phyloP scores from a whole-genome alignment of 2,113 vertebrate genomes.

The Murina feae region DNA sequence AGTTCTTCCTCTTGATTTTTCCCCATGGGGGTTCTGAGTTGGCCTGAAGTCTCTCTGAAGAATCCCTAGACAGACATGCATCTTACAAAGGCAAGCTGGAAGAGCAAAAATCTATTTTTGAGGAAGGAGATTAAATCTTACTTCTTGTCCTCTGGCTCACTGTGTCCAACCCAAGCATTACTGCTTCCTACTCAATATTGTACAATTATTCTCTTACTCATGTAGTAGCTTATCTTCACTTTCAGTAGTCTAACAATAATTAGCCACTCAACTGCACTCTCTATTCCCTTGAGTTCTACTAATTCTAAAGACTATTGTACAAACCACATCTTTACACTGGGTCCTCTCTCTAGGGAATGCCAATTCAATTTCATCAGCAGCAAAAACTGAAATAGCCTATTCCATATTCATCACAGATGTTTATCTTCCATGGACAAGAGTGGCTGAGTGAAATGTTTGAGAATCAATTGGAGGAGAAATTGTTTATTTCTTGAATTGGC shows the following conservation, averaged over 20 bases:
- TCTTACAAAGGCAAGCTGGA: background rate
- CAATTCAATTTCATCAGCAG: background rate
- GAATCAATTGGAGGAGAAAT: background rate
- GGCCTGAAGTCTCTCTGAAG: background rate
- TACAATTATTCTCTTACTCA: background rate
- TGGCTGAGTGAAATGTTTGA: background rate
- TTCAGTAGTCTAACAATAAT: background rate
- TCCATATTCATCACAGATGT: background rate
- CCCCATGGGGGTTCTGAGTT: background rate
- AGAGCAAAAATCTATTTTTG: conserved; percentile 10
- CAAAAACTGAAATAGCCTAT: background rate
- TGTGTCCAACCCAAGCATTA: background rate
- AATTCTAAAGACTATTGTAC: background rate
- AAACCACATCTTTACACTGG: background rate
- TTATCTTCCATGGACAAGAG: background rate
- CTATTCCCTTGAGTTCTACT: background rate
- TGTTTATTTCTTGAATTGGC: conserved; percentile 29
- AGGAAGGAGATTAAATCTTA: background rate
- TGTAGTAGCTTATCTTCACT: background rate
- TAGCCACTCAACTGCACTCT: background rate
- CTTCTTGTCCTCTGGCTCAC: background rate
- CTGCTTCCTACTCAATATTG: background rate
- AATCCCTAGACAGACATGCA: background rate
- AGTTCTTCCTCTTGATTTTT: conserved; percentile 39
- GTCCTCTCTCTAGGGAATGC: background rate